These are phyloP conservation scores for Tridacna gigas DNA, from an alignment of 2,888 invertebrate genomes.

Conservation along the genomic window DNA sequence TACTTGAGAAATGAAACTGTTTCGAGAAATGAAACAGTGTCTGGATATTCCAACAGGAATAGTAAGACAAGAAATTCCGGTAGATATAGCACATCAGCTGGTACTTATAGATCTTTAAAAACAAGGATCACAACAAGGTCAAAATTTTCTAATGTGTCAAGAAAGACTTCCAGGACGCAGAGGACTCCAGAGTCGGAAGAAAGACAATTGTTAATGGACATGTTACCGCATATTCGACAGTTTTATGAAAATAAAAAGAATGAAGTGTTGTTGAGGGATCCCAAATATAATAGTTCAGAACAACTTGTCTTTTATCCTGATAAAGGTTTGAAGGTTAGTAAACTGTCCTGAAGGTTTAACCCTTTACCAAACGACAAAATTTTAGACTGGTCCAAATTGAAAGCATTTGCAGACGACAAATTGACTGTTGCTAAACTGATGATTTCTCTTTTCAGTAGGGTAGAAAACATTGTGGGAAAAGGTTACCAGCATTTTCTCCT, in stretches of 20 bases:
- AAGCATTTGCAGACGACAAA: too few relatives aligned
- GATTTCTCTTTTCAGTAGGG: too few relatives aligned
- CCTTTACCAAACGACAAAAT: too few relatives aligned
- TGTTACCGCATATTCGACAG: constrained; percentile 46
- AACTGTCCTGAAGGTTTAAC: too few relatives aligned
- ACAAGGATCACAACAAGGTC: constrained; percentile 29
- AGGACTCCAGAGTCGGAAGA: constrained; percentile 27
- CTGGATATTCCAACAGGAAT: background rate
- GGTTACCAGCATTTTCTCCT: too few relatives aligned
- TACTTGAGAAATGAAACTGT: background rate
- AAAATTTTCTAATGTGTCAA: constrained; percentile 10
- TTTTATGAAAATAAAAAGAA: constrained; percentile 36
- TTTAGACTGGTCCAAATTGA: too few relatives aligned
- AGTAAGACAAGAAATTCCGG: background rate
- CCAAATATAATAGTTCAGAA: constrained; percentile 39
- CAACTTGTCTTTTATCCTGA: constrained; percentile 42
- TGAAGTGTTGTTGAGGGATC: background rate
- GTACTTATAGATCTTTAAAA: constrained; percentile 22
- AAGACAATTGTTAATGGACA: constrained; percentile 32
- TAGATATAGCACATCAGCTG: background rate
- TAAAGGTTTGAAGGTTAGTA: constrained; percentile 37
- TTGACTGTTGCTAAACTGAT: too few relatives aligned
- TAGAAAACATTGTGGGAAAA: too few relatives aligned
- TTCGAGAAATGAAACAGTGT: background rate
- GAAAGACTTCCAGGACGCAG: background rate